Evolutionary conservation across 2,113 vertebrate genomes (phyloP).

Genomic region (Pterocles burchelli): DNA sequence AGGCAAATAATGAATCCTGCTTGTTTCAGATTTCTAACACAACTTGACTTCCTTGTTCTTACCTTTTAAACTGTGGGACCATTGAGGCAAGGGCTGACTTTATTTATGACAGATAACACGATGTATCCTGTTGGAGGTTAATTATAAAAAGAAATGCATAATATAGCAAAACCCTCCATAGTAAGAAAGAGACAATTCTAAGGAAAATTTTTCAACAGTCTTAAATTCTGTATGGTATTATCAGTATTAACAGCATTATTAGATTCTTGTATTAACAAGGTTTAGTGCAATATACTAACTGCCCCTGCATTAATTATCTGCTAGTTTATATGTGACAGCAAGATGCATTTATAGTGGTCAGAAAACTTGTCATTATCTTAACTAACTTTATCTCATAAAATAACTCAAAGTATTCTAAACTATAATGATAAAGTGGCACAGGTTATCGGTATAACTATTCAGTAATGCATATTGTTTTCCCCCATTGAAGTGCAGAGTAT

Average conservation of each 20-base stretch:
- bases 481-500: background rate
- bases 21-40: background rate
- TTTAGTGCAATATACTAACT: constrained; percentile 27
- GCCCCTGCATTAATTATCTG: constrained; percentile 66
- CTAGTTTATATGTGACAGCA: constrained; percentile 42
- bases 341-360: constrained; percentile 48
- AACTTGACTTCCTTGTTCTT: background rate
- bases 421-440: background rate
- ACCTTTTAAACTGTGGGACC: background rate
- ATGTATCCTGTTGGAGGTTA: background rate
- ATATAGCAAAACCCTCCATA: background rate
- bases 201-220: background rate
- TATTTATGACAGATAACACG: constrained; percentile 15
- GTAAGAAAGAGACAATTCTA: background rate
- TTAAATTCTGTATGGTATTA: background rate
- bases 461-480: background rate
- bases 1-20: background rate
- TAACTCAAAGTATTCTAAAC: background rate
- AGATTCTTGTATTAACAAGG: constrained; percentile 54
- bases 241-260: constrained; percentile 54
- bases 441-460: background rate
- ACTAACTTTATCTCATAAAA: constrained; percentile 28
- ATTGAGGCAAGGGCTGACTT: constrained; percentile 4
- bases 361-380: constrained; percentile 47
- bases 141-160: constrained; percentile 5